Evolutionary conservation across 2,888 invertebrate species (phyloP).

Genomic region (Agrotis clavis): DNA sequence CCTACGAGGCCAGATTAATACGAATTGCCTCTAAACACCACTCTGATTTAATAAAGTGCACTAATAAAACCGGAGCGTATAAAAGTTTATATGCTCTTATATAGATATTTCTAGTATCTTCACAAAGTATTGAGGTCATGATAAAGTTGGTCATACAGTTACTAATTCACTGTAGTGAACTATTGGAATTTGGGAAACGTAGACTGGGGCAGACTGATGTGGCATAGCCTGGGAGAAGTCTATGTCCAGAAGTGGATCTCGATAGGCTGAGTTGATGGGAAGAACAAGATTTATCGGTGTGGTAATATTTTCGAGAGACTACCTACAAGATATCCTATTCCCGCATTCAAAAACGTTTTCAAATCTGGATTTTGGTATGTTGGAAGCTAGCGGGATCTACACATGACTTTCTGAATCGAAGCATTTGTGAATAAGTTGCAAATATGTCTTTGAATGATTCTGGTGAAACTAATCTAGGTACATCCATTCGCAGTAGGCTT

Average conservation of each 20-base stretch:
- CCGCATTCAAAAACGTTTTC: too few species aligned
- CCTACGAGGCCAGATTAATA: slow-evolving; percentile 55
- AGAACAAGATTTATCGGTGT: too few species aligned
- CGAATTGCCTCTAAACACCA: slow-evolving; percentile 46
- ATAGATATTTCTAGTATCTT: neutral
- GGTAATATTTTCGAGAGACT: too few species aligned
- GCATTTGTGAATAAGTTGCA: too few species aligned
- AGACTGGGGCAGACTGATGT: neutral
- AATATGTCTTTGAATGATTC: neutral
- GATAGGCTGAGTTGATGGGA: too few species aligned
- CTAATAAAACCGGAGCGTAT: slow-evolving; percentile 18
- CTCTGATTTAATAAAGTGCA: slow-evolving; percentile 50
- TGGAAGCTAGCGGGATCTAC: too few species aligned
- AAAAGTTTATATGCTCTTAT: neutral
- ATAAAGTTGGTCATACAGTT: neutral
- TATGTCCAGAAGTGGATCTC: neutral
- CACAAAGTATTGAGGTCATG: neutral
- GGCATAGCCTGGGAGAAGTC: neutral
- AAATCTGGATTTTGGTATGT: too few species aligned
- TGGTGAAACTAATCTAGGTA: too few species aligned
- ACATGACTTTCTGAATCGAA: too few species aligned
- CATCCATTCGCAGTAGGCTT: too few species aligned
- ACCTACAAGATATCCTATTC: too few species aligned
- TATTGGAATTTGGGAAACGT: neutral
- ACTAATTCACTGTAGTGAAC: neutral